phyloP scores from a whole-genome alignment of 2,888 invertebrate genomes.

The Lasioglossum leucozonium region DNA sequence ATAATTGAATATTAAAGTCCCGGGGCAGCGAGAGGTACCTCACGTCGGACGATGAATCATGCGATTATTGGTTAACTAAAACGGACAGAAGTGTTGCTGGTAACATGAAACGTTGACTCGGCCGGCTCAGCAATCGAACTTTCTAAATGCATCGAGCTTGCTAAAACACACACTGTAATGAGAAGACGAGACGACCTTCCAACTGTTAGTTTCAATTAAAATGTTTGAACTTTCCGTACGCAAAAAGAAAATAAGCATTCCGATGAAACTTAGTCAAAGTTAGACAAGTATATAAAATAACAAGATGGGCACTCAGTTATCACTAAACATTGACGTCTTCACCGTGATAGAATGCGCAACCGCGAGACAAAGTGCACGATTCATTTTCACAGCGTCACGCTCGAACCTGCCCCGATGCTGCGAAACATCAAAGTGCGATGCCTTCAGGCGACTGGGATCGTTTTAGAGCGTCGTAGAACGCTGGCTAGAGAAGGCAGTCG shows the following conservation, averaged over 20 bases:
- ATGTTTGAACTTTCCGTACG: not conserved
- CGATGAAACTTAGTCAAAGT: not conserved
- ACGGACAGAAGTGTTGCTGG: not conserved
- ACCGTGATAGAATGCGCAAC: not conserved
- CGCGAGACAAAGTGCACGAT: not conserved
- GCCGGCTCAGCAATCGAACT: not conserved
- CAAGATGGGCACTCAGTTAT: not conserved
- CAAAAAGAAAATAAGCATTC: not conserved
- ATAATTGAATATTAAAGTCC: slow-evolving; percentile 42
- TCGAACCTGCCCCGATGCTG: not conserved
- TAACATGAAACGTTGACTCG: slow-evolving; percentile 20
- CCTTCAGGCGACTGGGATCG: not conserved
- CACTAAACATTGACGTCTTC: not conserved
- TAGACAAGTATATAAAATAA: not conserved
- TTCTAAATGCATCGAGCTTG: not conserved
- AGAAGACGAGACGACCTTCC: not conserved
- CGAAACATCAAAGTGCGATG: not conserved
- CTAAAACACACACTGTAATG: not conserved
- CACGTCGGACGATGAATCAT: slow-evolving; percentile 20
- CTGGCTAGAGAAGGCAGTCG: not conserved
- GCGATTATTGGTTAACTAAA: slow-evolving; percentile 34
- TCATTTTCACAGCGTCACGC: not conserved
- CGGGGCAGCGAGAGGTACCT: not conserved
- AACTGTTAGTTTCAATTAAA: not conserved
- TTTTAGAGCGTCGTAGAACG: not conserved